Conservation (phyloP, 2,888 invertebrate genomes). For the Phania funesta region DNA sequence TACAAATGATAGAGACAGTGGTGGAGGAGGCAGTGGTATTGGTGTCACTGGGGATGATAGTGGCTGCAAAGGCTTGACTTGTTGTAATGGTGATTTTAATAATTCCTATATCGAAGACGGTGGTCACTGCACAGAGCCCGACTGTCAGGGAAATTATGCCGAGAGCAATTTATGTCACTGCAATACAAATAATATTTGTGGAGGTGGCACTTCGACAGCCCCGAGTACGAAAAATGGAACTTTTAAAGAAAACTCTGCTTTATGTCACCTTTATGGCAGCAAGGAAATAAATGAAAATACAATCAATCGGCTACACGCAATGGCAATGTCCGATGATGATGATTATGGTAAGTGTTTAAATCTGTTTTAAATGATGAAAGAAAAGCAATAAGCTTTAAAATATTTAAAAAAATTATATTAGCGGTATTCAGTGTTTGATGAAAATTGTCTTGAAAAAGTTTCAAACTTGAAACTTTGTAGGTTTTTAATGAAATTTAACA, state of each 20-base stretch:
- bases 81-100: slow-evolving; percentile 50
- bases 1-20: slow-evolving; percentile 16
- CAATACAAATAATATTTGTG: slow-evolving; percentile 69
- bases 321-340: slow-evolving; percentile 80
- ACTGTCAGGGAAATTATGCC: slow-evolving; percentile 72
- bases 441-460: no score
- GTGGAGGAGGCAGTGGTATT: not conserved
- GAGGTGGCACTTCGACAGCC: not conserved
- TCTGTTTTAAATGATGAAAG: not conserved
- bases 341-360: slow-evolving; percentile 76
- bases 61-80: slow-evolving; percentile 38
- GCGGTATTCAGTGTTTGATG: no score
- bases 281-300: slow-evolving; percentile 79
- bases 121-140: slow-evolving; percentile 59
- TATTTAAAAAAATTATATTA: not conserved
- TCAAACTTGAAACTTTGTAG: no score
- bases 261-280: slow-evolving; percentile 53
- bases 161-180: slow-evolving; percentile 72
- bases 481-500: no score
- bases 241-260: slow-evolving; percentile 66
- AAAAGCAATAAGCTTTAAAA: not conserved
- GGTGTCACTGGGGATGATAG: slow-evolving; percentile 57
- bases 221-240: slow-evolving; percentile 23
- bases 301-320: slow-evolving; percentile 79
- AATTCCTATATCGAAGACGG: slow-evolving; percentile 42